phyloP scores from a whole-genome alignment of 2,113 vertebrate genomes.

The Pogona vitticeps region DNA sequence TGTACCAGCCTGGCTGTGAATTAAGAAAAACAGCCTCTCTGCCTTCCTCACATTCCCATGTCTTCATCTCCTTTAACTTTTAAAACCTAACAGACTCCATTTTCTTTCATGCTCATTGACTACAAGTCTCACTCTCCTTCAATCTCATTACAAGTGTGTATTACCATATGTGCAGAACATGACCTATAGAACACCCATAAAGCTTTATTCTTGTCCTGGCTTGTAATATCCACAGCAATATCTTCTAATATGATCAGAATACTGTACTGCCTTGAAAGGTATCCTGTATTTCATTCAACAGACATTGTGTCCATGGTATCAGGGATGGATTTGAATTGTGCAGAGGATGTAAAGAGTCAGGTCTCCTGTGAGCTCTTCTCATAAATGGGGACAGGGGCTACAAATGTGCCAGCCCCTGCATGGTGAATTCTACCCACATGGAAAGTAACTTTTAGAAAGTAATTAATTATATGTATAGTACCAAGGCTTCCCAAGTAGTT shows the following conservation, averaged over 20 bases:
- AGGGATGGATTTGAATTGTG: not conserved
- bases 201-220: not conserved
- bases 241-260: conserved; percentile 16
- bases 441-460: too few relatives aligned
- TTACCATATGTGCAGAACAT: not conserved
- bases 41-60: too few relatives aligned
- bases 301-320: not conserved
- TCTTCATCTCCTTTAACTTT: too few relatives aligned
- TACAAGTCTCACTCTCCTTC: too few relatives aligned
- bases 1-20: too few relatives aligned
- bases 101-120: too few relatives aligned
- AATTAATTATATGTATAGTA: too few relatives aligned
- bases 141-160: too few relatives aligned
- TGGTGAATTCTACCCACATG: too few relatives aligned
- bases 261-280: conserved; percentile 19
- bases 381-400: not conserved
- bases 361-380: not conserved
- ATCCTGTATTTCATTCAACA: conserved; percentile 45
- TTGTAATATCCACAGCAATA: rapidly evolving
- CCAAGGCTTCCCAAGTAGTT: too few relatives aligned
- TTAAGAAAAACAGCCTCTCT: too few relatives aligned
- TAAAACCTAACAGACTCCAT: too few relatives aligned
- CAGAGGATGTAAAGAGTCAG: not conserved
- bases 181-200: not conserved
- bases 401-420: not conserved